Percentiles rank a stretch among this genome's conserved stretches.
Conservation (phyloP, 2,888 invertebrate species). For the Drosophila peninsularis region DNA sequence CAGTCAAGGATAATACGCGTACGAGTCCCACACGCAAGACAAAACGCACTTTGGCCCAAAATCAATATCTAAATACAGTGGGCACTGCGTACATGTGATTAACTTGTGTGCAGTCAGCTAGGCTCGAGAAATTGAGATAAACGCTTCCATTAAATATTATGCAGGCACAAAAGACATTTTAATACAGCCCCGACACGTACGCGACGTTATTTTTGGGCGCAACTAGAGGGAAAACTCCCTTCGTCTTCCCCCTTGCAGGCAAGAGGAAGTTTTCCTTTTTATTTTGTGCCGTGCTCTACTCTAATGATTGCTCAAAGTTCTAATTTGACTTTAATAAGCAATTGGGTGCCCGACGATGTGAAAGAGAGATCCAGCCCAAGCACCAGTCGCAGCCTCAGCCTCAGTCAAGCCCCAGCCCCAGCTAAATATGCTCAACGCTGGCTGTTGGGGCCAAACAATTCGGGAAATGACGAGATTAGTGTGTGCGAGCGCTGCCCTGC, state of each 20-base stretch:
- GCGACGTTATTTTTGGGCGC: conserved; percentile 18
- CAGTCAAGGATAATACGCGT: conserved; percentile 27
- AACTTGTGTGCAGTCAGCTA: conserved; percentile 72
- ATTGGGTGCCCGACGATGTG: conserved; percentile 53
- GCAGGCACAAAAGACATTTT: conserved; percentile 67
- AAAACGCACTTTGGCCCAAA: conserved; percentile 38
- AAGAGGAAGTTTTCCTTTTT: no score
- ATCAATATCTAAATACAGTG: conserved; percentile 60
- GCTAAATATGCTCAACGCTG: conserved; percentile 15
- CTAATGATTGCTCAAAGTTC: conserved; percentile 58
- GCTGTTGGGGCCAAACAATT: conserved; percentile 8
- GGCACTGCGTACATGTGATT: conserved; percentile 57
- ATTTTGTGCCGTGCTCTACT: conserved; percentile 3
- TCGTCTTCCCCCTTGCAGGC: background rate
- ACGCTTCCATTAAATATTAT: conserved; percentile 66
- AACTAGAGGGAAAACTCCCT: conserved; percentile 16
- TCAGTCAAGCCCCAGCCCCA: conserved; percentile 4
- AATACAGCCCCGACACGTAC: conserved; percentile 38
- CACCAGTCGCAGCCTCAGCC: background rate
- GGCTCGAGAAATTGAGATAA: conserved; percentile 69
- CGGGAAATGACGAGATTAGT: conserved; percentile 13
- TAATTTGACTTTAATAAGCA: conserved; percentile 74
- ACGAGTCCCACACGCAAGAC: background rate
- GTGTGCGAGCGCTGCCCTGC: background rate
- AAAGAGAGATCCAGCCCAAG: conserved; percentile 12